Percentiles rank a stretch among this genome's conserved stretches.
Conservation (phyloP, 2,797 vertebrate species). For the Eulemur mongoz region DNA sequence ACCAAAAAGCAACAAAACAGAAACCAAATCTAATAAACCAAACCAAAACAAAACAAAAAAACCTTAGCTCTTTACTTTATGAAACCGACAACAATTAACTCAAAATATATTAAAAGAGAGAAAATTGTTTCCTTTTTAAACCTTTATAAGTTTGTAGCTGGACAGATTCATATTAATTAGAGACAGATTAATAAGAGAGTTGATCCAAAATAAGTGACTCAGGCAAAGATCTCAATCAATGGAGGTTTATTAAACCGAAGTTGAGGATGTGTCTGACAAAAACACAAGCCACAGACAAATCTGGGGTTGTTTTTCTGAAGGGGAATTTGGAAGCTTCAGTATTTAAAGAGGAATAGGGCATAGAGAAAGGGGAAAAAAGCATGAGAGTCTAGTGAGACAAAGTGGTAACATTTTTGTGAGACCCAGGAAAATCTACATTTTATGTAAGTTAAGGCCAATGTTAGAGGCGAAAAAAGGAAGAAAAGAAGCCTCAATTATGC, state of each 20-base stretch:
- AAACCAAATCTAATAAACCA: neutral
- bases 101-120: neutral
- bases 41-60: neutral
- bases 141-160: neutral
- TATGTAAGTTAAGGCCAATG: neutral
- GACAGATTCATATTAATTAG: neutral
- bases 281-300: neutral
- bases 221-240: neutral
- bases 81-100: neutral
- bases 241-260: neutral
- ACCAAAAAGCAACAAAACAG: neutral
- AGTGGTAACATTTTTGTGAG: neutral
- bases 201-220: neutral
- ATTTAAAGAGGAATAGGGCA: neutral
- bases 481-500: neutral
- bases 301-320: neutral
- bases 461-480: neutral
- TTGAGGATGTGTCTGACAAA: neutral
- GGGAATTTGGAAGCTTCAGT: neutral
- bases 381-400: neutral
- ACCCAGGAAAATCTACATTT: neutral
- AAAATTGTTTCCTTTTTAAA: neutral
- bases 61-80: neutral
- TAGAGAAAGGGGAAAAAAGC: neutral
- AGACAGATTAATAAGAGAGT: neutral